A percentile compares a stretch with the other conserved stretches of the same genome.
Conservation (phyloP, 2,113 vertebrate species). For the Hypocryptadius cinnamomeus region DNA sequence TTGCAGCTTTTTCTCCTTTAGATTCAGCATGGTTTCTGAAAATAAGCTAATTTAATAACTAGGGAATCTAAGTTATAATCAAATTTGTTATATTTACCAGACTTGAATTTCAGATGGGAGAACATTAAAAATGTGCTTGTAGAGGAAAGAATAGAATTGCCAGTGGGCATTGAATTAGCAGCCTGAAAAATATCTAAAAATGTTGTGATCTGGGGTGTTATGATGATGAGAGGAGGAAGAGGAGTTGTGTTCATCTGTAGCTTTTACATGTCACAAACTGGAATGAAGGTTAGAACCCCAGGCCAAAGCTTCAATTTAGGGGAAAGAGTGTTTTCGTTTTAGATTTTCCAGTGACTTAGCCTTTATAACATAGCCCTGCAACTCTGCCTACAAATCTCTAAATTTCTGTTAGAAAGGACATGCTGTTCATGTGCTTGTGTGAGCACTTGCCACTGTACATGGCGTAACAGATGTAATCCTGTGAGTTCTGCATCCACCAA, state of each 20-base stretch:
- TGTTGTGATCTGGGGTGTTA: not conserved
- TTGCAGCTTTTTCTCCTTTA: not conserved
- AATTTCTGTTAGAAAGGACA: not conserved
- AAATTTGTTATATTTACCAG: constrained; percentile 20
- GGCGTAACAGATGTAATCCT: rapidly evolving
- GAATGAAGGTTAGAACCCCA: not conserved
- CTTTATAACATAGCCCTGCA: not conserved
- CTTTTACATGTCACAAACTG: not conserved
- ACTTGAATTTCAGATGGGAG: constrained; percentile 4
- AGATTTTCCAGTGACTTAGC: not conserved
- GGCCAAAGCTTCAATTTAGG: not conserved
- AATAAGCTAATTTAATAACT: constrained; percentile 7
- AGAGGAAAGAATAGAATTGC: not conserved
- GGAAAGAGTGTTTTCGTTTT: not conserved
- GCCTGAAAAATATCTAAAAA: not conserved
- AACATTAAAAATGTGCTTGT: not conserved
- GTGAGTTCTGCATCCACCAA: not conserved
- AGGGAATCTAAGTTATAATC: not conserved
- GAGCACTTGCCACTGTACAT: not conserved
- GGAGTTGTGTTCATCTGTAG: not conserved
- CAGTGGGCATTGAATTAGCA: not conserved
- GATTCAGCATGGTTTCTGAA: not conserved
- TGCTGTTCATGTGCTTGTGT: not conserved
- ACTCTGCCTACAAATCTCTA: not conserved
- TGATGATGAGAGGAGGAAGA: not conserved